Conservation (phyloP, 1,140 invertebrate genomes). For the Agrypnia vestita region DNA sequence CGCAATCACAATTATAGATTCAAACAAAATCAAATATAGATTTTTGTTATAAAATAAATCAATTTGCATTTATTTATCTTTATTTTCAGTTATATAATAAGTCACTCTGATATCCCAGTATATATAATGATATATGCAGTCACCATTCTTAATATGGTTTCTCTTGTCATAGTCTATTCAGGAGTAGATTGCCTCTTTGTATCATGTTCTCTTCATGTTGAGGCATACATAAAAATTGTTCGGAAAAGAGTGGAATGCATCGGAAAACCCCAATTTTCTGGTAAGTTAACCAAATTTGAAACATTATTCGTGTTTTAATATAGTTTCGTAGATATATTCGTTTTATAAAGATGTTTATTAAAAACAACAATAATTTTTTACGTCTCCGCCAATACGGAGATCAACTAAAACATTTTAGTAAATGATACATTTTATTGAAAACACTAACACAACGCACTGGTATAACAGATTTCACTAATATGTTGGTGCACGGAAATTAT, state of each 20-base stretch:
- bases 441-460: too few relatives aligned
- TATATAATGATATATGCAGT: conserved; percentile 31
- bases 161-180: conserved; percentile 14
- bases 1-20: too few relatives aligned
- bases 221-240: conserved; percentile 24
- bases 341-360: too few relatives aligned
- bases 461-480: too few relatives aligned
- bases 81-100: conserved; percentile 38
- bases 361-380: too few relatives aligned
- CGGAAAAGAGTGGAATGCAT: conserved; percentile 9
- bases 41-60: too few relatives aligned
- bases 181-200: conserved; percentile 33
- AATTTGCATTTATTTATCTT: not conserved
- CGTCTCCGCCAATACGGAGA: too few relatives aligned
- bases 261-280: not conserved
- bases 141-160: conserved; percentile 3
- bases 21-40: too few relatives aligned
- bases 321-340: not conserved
- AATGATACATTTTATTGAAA: too few relatives aligned
- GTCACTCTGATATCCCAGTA: not conserved
- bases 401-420: too few relatives aligned
- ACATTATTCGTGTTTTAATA: not conserved
- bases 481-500: too few relatives aligned
- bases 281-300: not conserved
- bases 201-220: conserved; percentile 19